Evolutionary conservation across 2,888 invertebrate species (phyloP), one percentile per base, ranked within the genome.

Genomic region (Panzeria rudis): DNA sequence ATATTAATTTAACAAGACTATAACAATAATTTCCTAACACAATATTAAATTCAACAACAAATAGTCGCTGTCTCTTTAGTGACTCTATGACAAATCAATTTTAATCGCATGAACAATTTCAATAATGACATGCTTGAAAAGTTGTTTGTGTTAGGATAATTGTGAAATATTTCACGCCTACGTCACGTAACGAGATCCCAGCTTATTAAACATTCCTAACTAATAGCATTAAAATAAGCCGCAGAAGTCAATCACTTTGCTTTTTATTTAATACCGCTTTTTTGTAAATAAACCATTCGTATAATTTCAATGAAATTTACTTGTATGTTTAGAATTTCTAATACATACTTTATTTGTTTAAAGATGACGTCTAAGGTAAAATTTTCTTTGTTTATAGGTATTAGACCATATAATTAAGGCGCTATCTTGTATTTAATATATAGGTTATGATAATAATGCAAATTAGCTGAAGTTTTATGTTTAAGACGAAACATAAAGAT

Each of bases 271-370:
- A 8, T 32, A 3, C 59, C 59, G 72, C 72, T 41, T 13, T 41
- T 66, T 25, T 8, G 4, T 35, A n/a, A 15, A 32, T 35, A 73
- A 35, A 54, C 44, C 29, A 71, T 17, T 25, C 29, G 13, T 15
- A 69, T 54, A 23, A 44, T 44, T 29, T 44, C 29, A 56, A 72
- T 44, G 23, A 29, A 69, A 17, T 20, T 9, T n/a, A 25, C 2
- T 52, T 35, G 11, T 52, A 38, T 75, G 62, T 64, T 62, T 75
- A 50, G 50, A 59, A 68, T 59, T 44, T 32, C 29, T 72, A 54
- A 76, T 64, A 68, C 2, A 76, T 64, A 68, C 2, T 13, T 77
- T 15, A 23, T 50, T 25, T 44, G 35, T 56, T 11, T 3, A 9
- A 20, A 44, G 20, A 64, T 66, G 54, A 66, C 32, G 64, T 62